Percentiles rank a stretch among this genome's conserved stretches.
Conservation (phyloP, 2,888 invertebrate species). For the Limulus polyphemus region DNA sequence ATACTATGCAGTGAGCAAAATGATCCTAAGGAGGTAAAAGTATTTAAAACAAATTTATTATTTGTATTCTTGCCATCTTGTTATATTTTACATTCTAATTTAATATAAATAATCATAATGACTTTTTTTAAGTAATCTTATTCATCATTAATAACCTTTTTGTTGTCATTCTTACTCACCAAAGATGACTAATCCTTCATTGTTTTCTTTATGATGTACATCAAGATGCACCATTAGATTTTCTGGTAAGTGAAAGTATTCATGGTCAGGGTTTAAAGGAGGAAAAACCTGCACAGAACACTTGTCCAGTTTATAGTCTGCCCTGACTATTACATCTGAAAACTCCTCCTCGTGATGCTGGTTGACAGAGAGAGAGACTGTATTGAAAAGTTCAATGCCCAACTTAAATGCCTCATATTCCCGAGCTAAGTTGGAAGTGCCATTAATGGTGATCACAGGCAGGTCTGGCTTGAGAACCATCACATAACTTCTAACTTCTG, state of each 20-base stretch:
- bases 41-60: too few species aligned
- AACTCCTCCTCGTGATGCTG: constrained; percentile 25
- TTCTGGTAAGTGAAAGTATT: constrained; percentile 66
- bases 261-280: constrained; percentile 88
- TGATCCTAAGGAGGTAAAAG: too few species aligned
- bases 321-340: constrained; percentile 9
- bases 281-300: constrained; percentile 91
- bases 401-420: constrained; percentile 72
- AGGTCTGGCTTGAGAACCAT: constrained; percentile 76
- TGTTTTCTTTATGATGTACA: constrained; percentile 71
- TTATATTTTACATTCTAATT: too few species aligned
- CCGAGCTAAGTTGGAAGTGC: constrained; percentile 64
- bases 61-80: too few species aligned
- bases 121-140: too few species aligned
- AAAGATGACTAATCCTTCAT: constrained; percentile 70
- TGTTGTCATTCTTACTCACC: constrained; percentile 20
- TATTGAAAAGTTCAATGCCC: constrained; percentile 78
- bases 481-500: constrained; percentile 66
- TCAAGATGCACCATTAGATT: constrained; percentile 59
- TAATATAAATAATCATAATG: too few species aligned
- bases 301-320: constrained; percentile 62
- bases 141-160: too few species aligned
- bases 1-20: too few species aligned
- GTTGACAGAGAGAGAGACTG: constrained; percentile 50
- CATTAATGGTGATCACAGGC: constrained; percentile 68